phyloP scores from a whole-genome alignment of 1,140 invertebrate genomes.

The Listronotus bonariensis region DNA sequence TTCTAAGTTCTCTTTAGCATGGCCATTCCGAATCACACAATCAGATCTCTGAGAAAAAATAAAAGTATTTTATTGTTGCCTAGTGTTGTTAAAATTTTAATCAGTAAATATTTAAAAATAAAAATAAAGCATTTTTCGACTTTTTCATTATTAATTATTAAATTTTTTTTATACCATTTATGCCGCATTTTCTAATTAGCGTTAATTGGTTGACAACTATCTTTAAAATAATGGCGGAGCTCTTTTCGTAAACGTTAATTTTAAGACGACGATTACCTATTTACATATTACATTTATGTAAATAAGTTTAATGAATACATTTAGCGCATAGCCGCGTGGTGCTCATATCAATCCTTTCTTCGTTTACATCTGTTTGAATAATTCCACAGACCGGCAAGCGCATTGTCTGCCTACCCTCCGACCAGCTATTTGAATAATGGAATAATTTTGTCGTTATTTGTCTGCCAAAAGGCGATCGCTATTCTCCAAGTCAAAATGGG shows the following conservation, averaged over 20 bases:
- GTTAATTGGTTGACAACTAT: too few species aligned
- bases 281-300: conserved; percentile 40
- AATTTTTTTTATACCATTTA: too few species aligned
- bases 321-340: conserved; percentile 31
- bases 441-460: conserved; percentile 45
- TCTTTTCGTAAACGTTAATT: conserved; percentile 37
- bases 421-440: conserved; percentile 42
- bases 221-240: too few species aligned
- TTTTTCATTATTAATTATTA: too few species aligned
- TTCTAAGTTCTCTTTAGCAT: too few species aligned
- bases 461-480: conserved; percentile 44
- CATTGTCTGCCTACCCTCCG: conserved; percentile 41
- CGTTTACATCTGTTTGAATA: conserved; percentile 48
- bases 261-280: conserved; percentile 26
- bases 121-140: too few species aligned
- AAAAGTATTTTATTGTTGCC: too few species aligned
- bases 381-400: conserved; percentile 40
- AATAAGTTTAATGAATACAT: conserved; percentile 48
- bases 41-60: too few species aligned
- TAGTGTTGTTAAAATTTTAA: too few species aligned
- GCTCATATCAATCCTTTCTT: conserved; percentile 47
- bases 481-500: conserved; percentile 43
- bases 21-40: too few species aligned
- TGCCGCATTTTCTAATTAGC: too few species aligned
- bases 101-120: too few species aligned